Conservation (phyloP, 2,797 vertebrate species). For the Halcyon chelicuti region DNA sequence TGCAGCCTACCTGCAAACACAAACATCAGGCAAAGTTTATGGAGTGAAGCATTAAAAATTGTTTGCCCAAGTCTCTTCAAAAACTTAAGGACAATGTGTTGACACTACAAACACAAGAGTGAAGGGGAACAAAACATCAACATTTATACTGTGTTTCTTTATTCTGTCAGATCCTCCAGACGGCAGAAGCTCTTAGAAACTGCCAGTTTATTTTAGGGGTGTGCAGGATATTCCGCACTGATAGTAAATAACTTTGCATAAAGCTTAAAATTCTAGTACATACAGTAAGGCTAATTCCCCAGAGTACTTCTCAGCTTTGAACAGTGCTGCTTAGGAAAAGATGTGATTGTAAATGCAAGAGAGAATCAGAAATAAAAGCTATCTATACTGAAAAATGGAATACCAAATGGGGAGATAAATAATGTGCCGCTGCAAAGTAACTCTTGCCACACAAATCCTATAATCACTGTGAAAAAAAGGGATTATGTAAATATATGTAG, state of each 20-base stretch:
- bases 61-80: background rate
- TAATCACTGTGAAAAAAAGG: slow-evolving; percentile 50
- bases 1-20: background rate
- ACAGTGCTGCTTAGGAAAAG: slow-evolving; percentile 23
- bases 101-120: background rate
- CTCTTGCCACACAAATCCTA: slow-evolving; percentile 53
- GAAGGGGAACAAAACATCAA: slow-evolving; percentile 3
- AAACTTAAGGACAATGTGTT: background rate
- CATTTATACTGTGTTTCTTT: slow-evolving; percentile 24
- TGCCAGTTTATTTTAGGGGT: slow-evolving; percentile 34
- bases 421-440: slow-evolving; percentile 59
- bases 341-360: slow-evolving; percentile 21
- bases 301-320: slow-evolving; percentile 32
- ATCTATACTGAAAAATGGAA: slow-evolving; percentile 24
- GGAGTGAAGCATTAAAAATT: background rate
- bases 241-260: slow-evolving; percentile 66
- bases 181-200: background rate
- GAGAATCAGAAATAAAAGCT: slow-evolving; percentile 41
- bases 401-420: slow-evolving; percentile 60
- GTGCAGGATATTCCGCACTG: slow-evolving; percentile 1
- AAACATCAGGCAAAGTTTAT: background rate
- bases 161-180: slow-evolving; percentile 11
- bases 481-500: slow-evolving; percentile 60
- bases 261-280: slow-evolving; percentile 36
- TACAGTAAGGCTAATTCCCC: slow-evolving; percentile 16